phyloP scores from a whole-genome alignment of 1,140 invertebrate genomes.

The Zaprionus kolodkinae region DNA sequence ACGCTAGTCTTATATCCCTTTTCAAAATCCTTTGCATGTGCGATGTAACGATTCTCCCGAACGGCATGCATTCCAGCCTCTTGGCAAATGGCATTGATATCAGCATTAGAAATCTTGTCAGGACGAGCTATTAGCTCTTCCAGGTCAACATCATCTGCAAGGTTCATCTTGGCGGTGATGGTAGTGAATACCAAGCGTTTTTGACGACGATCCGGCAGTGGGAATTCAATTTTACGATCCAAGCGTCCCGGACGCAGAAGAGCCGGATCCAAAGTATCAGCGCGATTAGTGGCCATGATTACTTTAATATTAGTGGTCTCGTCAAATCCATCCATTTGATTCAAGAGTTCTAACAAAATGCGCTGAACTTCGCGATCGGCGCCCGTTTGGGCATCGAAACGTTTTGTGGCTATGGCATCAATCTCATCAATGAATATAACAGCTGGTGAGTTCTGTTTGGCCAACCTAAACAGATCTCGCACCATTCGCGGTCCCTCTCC shows the following conservation, averaged over 20 bases:
- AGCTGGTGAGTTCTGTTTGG: constrained; percentile 99
- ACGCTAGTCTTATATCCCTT: constrained; percentile 99
- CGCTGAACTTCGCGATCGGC: constrained; percentile 99
- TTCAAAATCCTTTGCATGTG: constrained; percentile 99
- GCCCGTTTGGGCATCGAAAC: constrained; percentile 99
- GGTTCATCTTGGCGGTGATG: constrained; percentile 99
- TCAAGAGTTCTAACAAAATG: constrained; percentile 98
- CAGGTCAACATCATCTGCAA: constrained; percentile 99
- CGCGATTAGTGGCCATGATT: constrained; percentile 99
- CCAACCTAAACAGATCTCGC: constrained; percentile 98
- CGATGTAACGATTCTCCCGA: constrained; percentile 97
- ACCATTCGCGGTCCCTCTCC: constrained; percentile 99
- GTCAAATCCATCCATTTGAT: constrained; percentile 99
- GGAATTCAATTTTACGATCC: constrained; percentile 99
- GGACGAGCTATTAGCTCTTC: constrained; percentile 99
- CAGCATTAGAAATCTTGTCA: constrained; percentile 99
- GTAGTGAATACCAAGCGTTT: constrained; percentile 99
- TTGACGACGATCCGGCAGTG: constrained; percentile 97
- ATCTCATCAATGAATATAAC: constrained; percentile 99
- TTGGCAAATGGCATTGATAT: constrained; percentile 99
- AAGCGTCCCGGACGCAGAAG: constrained; percentile 97
- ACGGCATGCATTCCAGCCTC: constrained; percentile 98
- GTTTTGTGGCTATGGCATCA: constrained; percentile 98
- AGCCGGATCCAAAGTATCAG: constrained; percentile 99
- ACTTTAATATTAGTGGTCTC: constrained; percentile 99